These are phyloP conservation scores for Caerostris darwini DNA, from an alignment of 1,140 invertebrate genomes.

Conservation along the genomic window DNA sequence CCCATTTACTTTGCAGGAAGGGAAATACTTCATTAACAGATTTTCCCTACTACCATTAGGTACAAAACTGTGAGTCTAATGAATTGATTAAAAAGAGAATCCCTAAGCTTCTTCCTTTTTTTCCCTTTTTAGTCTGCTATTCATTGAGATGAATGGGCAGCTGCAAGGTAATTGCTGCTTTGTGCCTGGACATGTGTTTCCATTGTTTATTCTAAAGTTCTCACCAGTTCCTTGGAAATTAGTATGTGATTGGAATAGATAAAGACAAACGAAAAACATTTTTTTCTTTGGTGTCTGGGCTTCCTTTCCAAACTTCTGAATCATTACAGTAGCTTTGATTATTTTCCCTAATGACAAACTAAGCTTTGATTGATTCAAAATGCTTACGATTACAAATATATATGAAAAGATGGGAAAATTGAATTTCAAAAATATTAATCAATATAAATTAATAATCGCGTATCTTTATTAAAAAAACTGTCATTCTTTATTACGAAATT, in stretches of 20 bases:
- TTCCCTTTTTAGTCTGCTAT: conserved; percentile 3
- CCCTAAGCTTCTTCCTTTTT: not conserved
- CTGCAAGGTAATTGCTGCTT: not conserved
- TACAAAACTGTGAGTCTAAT: not conserved
- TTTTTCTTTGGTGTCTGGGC: not conserved
- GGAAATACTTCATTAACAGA: conserved; percentile 62
- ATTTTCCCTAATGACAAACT: not conserved
- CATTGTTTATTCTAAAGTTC: not conserved
- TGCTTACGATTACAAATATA: no score
- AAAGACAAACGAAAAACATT: not conserved
- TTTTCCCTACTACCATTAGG: conserved; percentile 7
- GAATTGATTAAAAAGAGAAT: conserved; percentile 41
- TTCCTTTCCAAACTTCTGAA: not conserved
- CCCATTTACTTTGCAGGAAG: conserved; percentile 15
- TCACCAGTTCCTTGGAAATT: not conserved
- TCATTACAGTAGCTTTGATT: not conserved
- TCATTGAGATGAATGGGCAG: conserved; percentile 6
- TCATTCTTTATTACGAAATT: no score
- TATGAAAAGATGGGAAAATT: no score
- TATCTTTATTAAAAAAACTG: no score
- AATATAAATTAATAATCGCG: no score
- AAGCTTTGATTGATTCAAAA: no score
- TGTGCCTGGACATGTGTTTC: conserved; percentile 33
- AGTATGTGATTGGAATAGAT: not conserved
- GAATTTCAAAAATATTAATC: no score